Percentiles rank a stretch among this genome's conserved stretches.
Evolutionary conservation across 2,113 vertebrate species (phyloP).

Genomic region (Embiotoca jacksoni): DNA sequence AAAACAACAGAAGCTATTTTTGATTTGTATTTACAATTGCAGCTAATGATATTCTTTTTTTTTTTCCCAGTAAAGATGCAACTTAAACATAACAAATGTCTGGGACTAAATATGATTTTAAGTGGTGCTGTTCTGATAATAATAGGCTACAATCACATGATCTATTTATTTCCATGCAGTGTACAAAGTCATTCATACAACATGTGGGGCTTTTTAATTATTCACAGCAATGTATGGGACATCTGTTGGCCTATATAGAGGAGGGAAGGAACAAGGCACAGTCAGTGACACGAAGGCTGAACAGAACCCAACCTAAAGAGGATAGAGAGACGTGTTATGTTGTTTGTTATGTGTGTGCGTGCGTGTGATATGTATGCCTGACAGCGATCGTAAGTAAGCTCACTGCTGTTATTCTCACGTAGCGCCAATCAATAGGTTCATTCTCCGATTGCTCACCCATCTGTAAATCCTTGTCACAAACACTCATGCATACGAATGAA

Average conservation of each 20-base stretch:
- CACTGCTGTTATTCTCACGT: constrained; percentile 67
- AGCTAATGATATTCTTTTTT: not conserved
- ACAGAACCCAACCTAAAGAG: not conserved
- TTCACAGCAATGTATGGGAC: constrained; percentile 61
- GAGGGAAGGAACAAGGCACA: not conserved
- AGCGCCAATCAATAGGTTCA: constrained; percentile 63
- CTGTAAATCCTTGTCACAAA: constrained; percentile 33
- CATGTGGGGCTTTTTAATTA: constrained; percentile 57
- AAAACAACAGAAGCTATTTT: not conserved
- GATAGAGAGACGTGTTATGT: not conserved
- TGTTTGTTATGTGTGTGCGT: not conserved
- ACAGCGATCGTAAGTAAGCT: constrained; percentile 54
- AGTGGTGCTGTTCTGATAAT: too few relatives aligned
- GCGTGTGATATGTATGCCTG: constrained; percentile 1
- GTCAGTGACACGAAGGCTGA: not conserved
- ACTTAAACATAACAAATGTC: too few relatives aligned
- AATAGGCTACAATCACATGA: too few relatives aligned
- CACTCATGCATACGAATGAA: constrained; percentile 34
- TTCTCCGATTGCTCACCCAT: constrained; percentile 39
- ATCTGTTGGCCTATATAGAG: constrained; percentile 60
- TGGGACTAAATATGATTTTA: too few relatives aligned
- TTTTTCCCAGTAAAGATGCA: not conserved
- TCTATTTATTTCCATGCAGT: not conserved
- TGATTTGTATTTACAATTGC: not conserved
- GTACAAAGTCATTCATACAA: constrained; percentile 6